Evolutionary conservation across 2,888 invertebrate species (phyloP).

Genomic region (Hipparchia sbordonii): DNA sequence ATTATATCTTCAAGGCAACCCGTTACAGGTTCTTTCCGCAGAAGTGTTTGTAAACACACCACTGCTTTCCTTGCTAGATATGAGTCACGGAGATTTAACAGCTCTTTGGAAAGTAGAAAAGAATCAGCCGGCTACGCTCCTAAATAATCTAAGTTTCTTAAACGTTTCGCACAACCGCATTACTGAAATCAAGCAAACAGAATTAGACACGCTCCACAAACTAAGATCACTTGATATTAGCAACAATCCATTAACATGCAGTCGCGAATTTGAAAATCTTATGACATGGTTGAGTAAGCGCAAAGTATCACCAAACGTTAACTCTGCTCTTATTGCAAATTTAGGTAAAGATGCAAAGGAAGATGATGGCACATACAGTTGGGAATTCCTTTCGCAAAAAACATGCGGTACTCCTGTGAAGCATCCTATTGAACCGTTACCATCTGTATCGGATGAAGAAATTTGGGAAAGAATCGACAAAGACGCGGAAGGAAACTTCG

Average conservation of each 20-base stretch:
- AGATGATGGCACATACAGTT: slow-evolving; percentile 67
- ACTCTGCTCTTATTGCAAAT: slow-evolving; percentile 67
- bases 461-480: slow-evolving; percentile 76
- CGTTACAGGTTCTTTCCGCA: slow-evolving; percentile 85
- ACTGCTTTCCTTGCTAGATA: slow-evolving; percentile 85
- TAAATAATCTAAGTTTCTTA: slow-evolving; percentile 81
- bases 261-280: slow-evolving; percentile 85
- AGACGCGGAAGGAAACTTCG: slow-evolving; percentile 67
- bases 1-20: slow-evolving; percentile 88
- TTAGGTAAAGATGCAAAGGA: slow-evolving; percentile 65
- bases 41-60: slow-evolving; percentile 85
- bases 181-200: slow-evolving; percentile 80
- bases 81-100: slow-evolving; percentile 86
- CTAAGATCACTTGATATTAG: slow-evolving; percentile 84
- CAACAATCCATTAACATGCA: slow-evolving; percentile 87
- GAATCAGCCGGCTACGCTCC: slow-evolving; percentile 68
- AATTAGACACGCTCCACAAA: slow-evolving; percentile 82
- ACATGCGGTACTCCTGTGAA: slow-evolving; percentile 65
- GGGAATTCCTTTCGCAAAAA: slow-evolving; percentile 76
- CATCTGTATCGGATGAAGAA: slow-evolving; percentile 70
- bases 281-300: slow-evolving; percentile 85
- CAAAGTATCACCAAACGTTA: slow-evolving; percentile 80
- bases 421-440: slow-evolving; percentile 64
- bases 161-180: slow-evolving; percentile 85
- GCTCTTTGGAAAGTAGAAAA: slow-evolving; percentile 85